phyloP scores from a whole-genome alignment of 2,797 vertebrate species.

The Nyctibius grandis region DNA sequence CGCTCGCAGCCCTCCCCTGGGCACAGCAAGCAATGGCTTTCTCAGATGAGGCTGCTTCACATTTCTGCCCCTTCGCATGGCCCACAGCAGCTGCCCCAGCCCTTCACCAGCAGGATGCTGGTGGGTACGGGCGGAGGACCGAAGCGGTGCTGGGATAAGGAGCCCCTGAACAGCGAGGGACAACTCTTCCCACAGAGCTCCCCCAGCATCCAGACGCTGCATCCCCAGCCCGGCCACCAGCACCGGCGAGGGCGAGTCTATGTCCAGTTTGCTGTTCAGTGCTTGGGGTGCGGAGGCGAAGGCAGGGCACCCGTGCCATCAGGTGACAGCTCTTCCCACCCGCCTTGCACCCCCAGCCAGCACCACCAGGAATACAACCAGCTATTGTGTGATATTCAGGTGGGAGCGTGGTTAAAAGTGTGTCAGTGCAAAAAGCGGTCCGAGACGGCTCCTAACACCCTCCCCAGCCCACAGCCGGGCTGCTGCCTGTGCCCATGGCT shows the following conservation, averaged over 20 bases:
- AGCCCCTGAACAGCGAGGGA: no score
- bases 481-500: no score
- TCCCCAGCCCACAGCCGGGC: no score
- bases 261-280: not conserved
- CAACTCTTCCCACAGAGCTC: not conserved
- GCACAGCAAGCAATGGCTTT: not conserved
- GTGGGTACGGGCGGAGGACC: accelerated
- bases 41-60: not conserved
- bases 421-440: not conserved
- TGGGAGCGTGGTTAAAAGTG: not conserved
- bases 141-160: accelerated
- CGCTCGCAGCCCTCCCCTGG: not conserved
- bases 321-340: not conserved
- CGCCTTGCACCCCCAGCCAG: not conserved
- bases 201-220: not conserved
- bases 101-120: not conserved
- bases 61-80: not conserved
- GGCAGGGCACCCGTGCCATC: not conserved
- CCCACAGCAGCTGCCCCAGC: not conserved
- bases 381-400: not conserved
- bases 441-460: no score
- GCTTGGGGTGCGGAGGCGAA: not conserved
- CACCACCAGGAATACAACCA: not conserved
- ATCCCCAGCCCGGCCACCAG: not conserved
- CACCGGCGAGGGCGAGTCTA: accelerated